Conservation (phyloP, 2,113 vertebrate species). For the Tamias sibiricus region DNA sequence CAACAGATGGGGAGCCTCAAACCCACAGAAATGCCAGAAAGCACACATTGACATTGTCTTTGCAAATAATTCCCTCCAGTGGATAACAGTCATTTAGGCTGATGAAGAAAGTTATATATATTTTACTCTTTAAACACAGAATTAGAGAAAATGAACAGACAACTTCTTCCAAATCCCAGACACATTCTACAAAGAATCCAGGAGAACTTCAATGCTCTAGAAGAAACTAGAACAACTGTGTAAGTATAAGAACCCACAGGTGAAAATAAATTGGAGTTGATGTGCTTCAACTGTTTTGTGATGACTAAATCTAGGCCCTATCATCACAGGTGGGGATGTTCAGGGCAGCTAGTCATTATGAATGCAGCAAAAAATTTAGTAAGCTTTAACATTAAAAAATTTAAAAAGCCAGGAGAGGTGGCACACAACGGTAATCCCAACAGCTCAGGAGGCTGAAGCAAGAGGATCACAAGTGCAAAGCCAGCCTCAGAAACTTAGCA, state of each 20-base stretch:
- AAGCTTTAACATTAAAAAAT: background rate
- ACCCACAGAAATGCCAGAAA: conserved; percentile 47
- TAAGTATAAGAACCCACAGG: conserved; percentile 95
- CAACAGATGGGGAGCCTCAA: background rate
- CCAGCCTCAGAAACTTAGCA: too few relatives aligned
- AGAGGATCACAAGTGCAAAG: too few relatives aligned
- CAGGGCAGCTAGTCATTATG: conserved; percentile 92
- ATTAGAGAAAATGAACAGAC: conserved; percentile 95
- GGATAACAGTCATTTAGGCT: conserved; percentile 94
- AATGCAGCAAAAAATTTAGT: conserved; percentile 91
- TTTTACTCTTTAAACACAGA: conserved; percentile 92
- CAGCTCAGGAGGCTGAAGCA: too few relatives aligned
- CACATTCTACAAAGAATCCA: conserved; percentile 94
- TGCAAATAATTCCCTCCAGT: conserved; percentile 96
- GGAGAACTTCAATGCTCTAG: conserved; percentile 92
- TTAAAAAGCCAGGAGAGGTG: too few relatives aligned
- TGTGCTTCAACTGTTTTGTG: conserved; percentile 92
- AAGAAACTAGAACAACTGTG: conserved; percentile 93
- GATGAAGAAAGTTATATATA: conserved; percentile 91
- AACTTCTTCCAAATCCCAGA: conserved; percentile 95
- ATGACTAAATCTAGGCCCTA: conserved; percentile 92
- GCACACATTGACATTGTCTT: conserved; percentile 94
- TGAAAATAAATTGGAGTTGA: conserved; percentile 94
- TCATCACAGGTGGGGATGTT: conserved; percentile 93
- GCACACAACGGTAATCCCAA: too few relatives aligned